Conservation (phyloP, 2,888 invertebrate genomes). For the Stenchaetothrips biformis region DNA sequence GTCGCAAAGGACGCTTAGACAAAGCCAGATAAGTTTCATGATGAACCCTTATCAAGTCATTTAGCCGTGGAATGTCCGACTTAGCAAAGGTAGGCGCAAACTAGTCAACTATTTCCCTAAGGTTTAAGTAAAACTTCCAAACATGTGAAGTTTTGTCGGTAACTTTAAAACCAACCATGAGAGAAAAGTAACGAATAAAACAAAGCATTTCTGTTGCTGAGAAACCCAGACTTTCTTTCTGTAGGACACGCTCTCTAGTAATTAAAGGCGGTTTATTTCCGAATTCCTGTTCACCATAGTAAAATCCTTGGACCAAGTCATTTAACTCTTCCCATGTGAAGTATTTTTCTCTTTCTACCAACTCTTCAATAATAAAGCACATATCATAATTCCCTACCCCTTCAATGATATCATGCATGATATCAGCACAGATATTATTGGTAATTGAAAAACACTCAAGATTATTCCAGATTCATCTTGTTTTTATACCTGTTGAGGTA, state of each 20-base stretch:
- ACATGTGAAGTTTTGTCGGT: neutral
- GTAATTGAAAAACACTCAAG: neutral
- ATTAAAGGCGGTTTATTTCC: slow-evolving; percentile 32
- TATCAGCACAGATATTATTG: slow-evolving; percentile 23
- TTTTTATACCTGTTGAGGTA: slow-evolving; percentile 2
- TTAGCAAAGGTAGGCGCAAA: neutral
- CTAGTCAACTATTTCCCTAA: neutral
- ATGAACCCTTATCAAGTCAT: neutral
- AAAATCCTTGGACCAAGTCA: slow-evolving; percentile 30
- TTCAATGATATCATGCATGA: slow-evolving; percentile 33
- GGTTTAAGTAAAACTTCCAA: neutral
- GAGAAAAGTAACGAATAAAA: slow-evolving; percentile 32
- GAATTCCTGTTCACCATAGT: slow-evolving; percentile 29
- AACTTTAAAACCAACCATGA: slow-evolving; percentile 33
- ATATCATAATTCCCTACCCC: slow-evolving; percentile 30
- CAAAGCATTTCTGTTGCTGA: slow-evolving; percentile 34
- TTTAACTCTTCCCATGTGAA: slow-evolving; percentile 31
- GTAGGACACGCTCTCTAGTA: slow-evolving; percentile 26
- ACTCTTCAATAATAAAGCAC: slow-evolving; percentile 28
- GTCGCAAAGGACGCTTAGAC: neutral
- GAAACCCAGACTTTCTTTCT: slow-evolving; percentile 31
- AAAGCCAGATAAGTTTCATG: neutral
- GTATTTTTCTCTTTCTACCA: neutral
- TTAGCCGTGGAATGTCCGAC: neutral
- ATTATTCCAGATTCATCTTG: slow-evolving; percentile 22